phyloP scores from a whole-genome alignment of 1,140 invertebrate species.

The Temnothorax curvispinosus region DNA sequence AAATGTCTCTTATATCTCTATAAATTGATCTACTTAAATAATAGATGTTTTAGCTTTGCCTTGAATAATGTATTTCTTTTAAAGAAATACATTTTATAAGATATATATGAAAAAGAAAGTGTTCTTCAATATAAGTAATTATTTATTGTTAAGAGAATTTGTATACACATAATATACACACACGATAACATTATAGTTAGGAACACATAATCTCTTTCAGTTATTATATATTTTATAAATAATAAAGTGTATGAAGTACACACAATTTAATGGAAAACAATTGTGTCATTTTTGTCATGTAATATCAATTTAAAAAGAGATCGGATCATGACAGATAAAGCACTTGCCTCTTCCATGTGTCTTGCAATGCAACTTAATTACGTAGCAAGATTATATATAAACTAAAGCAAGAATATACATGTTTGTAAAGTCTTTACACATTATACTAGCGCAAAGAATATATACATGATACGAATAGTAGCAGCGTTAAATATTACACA shows the following conservation, averaged over 20 bases:
- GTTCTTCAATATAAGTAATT: slow-evolving; percentile 68
- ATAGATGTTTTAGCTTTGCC: not conserved
- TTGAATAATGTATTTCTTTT: not conserved
- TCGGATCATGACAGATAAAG: slow-evolving; percentile 40
- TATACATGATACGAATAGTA: slow-evolving; percentile 40
- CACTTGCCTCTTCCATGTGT: not conserved
- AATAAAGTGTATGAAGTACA: slow-evolving; percentile 52
- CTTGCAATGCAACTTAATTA: slow-evolving; percentile 7
- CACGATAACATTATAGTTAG: slow-evolving; percentile 71
- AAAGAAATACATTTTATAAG: slow-evolving; percentile 13
- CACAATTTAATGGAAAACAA: slow-evolving; percentile 44
- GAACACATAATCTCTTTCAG: slow-evolving; percentile 67
- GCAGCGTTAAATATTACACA: slow-evolving; percentile 35
- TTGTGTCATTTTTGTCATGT: not conserved
- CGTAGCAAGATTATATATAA: slow-evolving; percentile 12
- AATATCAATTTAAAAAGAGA: slow-evolving; percentile 60
- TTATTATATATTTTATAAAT: slow-evolving; percentile 68
- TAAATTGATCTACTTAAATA: not conserved
- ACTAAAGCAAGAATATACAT: slow-evolving; percentile 18
- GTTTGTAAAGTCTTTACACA: not conserved
- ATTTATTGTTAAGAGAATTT: slow-evolving; percentile 73
- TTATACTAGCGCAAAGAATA: slow-evolving; percentile 11
- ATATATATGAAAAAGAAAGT: slow-evolving; percentile 22
- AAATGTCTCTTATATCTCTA: not conserved
- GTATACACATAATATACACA: slow-evolving; percentile 77